These are phyloP conservation scores for Proctacanthus coquilletti DNA, from an alignment of 1,140 invertebrate species.

Conservation along the genomic window DNA sequence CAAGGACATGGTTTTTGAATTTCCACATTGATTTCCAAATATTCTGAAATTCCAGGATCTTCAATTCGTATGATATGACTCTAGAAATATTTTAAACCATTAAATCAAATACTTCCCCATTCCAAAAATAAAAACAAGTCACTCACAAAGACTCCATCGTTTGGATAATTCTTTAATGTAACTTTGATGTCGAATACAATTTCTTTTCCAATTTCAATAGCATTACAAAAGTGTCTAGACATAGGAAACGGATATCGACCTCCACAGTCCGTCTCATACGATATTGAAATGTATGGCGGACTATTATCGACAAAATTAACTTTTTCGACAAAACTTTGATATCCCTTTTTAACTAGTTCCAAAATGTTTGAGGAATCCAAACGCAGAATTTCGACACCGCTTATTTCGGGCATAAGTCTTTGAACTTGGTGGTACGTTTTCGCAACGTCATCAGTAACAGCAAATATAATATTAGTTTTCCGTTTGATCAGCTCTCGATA, in stretches of 20 bases:
- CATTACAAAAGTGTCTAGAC: slow-evolving; percentile 34
- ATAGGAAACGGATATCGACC: slow-evolving; percentile 19
- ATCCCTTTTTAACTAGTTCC: slow-evolving; percentile 39
- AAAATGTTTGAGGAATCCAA: slow-evolving; percentile 43
- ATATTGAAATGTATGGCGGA: slow-evolving; percentile 31
- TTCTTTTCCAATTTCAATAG: slow-evolving; percentile 36
- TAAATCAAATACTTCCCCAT: too few species aligned
- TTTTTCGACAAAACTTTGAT: slow-evolving; percentile 37
- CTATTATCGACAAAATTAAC: slow-evolving; percentile 39
- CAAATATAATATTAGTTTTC: slow-evolving; percentile 47
- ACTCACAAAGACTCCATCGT: slow-evolving; percentile 29
- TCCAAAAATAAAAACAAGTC: too few species aligned
- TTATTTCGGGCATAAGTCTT: slow-evolving; percentile 34
- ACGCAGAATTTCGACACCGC: slow-evolving; percentile 39
- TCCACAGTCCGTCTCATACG: slow-evolving; percentile 40
- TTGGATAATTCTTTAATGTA: slow-evolving; percentile 33
- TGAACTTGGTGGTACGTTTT: slow-evolving; percentile 36
- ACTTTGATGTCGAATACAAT: slow-evolving; percentile 40
- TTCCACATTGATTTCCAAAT: slow-evolving; percentile 24
- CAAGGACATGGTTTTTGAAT: slow-evolving; percentile 24
- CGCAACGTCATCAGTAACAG: slow-evolving; percentile 36
- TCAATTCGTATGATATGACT: slow-evolving; percentile 18
- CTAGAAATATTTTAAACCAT: too few species aligned
- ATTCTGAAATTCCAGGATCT: slow-evolving; percentile 26
- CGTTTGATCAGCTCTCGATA: slow-evolving; percentile 35